phyloP scores from a whole-genome alignment of 2,888 invertebrate genomes.

The Drosophila heteroneura region DNA sequence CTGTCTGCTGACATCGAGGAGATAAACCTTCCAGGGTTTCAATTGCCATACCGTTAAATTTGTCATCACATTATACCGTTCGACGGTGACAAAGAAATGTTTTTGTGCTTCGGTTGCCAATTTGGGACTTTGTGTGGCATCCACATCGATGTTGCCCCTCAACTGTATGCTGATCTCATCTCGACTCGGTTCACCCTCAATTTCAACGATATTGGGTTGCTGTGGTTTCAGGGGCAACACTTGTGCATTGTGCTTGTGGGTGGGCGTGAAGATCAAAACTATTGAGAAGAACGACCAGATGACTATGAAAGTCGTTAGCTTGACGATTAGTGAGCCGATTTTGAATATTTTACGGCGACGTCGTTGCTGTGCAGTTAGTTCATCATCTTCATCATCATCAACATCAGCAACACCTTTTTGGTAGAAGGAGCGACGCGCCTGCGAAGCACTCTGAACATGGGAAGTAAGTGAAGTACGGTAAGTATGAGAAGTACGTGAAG shows the following conservation, averaged over 20 bases:
- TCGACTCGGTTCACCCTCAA: neutral
- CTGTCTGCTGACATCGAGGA: neutral
- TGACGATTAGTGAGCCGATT: neutral
- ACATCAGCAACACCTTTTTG: neutral
- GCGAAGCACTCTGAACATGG: neutral
- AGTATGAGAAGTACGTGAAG: neutral
- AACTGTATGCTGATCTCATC: slow-evolving; percentile 10
- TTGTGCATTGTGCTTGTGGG: neutral
- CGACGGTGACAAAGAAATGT: neutral
- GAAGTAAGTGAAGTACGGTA: neutral
- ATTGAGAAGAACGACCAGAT: slow-evolving; percentile 36
- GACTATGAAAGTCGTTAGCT: slow-evolving; percentile 14
- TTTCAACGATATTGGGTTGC: neutral
- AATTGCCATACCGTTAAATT: slow-evolving; percentile 25
- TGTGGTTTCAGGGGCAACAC: slow-evolving; percentile 16
- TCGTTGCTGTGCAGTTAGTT: slow-evolving; percentile 20
- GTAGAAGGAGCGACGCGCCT: slow-evolving; percentile 36
- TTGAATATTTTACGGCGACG: neutral
- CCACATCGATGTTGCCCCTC: slow-evolving; percentile 27
- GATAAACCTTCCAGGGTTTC: slow-evolving; percentile 12
- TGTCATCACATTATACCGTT: neutral
- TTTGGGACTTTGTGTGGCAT: slow-evolving; percentile 10
- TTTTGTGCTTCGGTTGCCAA: neutral
- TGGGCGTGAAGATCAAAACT: slow-evolving; percentile 11
- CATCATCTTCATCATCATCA: slow-evolving; percentile 9